Evolutionary conservation across 2,797 vertebrate species (phyloP), one percentile per base, ranked within the genome.

Genomic region (Anisognathus igniventris): DNA sequence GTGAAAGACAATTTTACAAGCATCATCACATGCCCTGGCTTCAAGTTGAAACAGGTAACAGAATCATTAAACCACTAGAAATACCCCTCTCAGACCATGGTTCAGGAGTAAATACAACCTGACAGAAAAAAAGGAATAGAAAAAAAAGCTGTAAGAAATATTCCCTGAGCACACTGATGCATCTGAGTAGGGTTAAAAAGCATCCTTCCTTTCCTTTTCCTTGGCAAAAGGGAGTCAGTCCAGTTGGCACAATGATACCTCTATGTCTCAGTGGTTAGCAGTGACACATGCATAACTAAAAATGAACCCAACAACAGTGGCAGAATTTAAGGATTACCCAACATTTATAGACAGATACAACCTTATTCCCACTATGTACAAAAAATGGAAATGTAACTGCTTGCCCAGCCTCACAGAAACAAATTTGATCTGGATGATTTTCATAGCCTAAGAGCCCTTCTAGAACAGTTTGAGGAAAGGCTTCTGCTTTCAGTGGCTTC

Each of bases 111-210:
- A 76, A 80, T 50, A 91, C n/a, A 90, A 68, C n/a, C 40, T 65
- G 58, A 67, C 33, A 78, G 84, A 83, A 74, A 87, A 54, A 93
- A 86, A 25, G 7, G 39, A 77, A 47, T 14, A 47, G 33, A 35
- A 70, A 73, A 33, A 72, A 85, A 79, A 86, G 75, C 22, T 71
- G 66, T 37, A 62, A 86, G 82, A 88, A 61, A 14, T 72, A 48
- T 62, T 76, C 48, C 65, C 72, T 72, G 37, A 88, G 75, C 75
- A 74, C 65, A 44, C 10, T 61, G 75, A 90, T 53, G 58, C 61
- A 86, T 51, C 61, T 22, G 27, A 92, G 73, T 4, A 81, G 82
- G 79, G 82, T 88, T 93, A 90, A 84, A 91, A 92, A 95, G 79
- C 87, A 93, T 67, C 58, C 47, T 75, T 75, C 14, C 58, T 61